phyloP scores from a whole-genome alignment of 2,113 vertebrate species.

The Psittacula cyanocephala region DNA sequence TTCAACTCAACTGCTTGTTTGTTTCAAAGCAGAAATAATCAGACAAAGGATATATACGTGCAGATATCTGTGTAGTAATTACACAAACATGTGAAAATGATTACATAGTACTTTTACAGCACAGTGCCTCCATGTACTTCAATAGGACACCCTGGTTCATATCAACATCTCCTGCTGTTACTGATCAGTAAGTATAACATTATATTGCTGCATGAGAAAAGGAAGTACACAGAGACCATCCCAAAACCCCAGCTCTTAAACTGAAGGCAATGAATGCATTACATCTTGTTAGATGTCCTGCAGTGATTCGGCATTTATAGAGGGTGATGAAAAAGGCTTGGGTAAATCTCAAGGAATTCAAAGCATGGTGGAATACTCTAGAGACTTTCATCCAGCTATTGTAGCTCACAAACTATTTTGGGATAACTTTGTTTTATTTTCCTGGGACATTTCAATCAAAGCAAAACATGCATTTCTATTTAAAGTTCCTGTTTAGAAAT shows the following conservation, averaged over 20 bases:
- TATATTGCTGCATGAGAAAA: not conserved
- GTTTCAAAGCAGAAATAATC: not conserved
- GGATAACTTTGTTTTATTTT: slow-evolving; percentile 36
- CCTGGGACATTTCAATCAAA: slow-evolving; percentile 27
- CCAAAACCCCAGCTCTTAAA: not conserved
- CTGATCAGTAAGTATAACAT: not conserved
- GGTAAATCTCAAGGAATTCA: slow-evolving; percentile 25
- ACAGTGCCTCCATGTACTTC: not conserved
- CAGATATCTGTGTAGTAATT: not conserved
- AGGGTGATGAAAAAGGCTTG: not conserved
- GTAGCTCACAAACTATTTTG: slow-evolving; percentile 14
- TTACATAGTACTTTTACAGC: not conserved
- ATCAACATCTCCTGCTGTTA: not conserved
- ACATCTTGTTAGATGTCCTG: not conserved
- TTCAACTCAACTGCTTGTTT: not conserved
- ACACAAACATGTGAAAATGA: not conserved
- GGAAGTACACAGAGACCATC: not conserved
- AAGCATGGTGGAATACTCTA: not conserved
- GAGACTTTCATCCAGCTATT: not conserved
- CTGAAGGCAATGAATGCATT: not conserved
- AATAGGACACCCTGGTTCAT: not conserved
- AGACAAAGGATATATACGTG: not conserved
- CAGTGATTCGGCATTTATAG: slow-evolving; percentile 32
- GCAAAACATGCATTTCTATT: slow-evolving; percentile 27
- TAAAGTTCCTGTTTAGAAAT: slow-evolving; percentile 26